Evolutionary conservation across 2,888 invertebrate genomes (phyloP).

Genomic region (Sarcophaga caerulescens): DNA sequence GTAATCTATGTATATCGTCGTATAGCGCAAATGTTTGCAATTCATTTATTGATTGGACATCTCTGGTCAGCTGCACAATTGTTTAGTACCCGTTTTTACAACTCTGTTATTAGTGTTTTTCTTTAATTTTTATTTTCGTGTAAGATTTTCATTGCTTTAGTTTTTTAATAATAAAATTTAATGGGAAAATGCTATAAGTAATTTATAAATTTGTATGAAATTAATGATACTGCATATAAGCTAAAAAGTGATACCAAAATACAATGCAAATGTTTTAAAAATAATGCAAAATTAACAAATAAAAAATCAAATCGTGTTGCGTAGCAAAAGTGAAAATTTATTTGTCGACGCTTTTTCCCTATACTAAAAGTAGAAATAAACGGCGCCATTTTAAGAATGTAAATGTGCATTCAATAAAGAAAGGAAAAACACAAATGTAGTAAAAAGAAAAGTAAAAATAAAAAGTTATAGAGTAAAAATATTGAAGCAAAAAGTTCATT

Average conservation of each 20-base stretch:
- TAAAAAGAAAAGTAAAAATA: slow-evolving; percentile 42
- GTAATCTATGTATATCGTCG: too few relatives aligned
- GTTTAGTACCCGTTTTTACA: slow-evolving; percentile 34
- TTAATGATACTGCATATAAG: slow-evolving; percentile 20
- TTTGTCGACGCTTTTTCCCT: slow-evolving; percentile 71
- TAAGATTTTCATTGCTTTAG: slow-evolving; percentile 74
- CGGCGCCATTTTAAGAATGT: slow-evolving; percentile 81
- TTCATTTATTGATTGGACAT: slow-evolving; percentile 9
- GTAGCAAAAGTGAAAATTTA: slow-evolving; percentile 71
- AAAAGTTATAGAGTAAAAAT: slow-evolving; percentile 40
- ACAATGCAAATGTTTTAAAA: slow-evolving; percentile 43
- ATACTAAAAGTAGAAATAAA: slow-evolving; percentile 73
- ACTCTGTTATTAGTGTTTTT: slow-evolving; percentile 71
- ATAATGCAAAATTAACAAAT: slow-evolving; percentile 35
- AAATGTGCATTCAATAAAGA: slow-evolving; percentile 71
- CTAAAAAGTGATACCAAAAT: slow-evolving; percentile 48
- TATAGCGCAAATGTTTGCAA: too few relatives aligned
- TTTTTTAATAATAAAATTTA: slow-evolving; percentile 72
- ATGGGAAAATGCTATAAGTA: slow-evolving; percentile 59
- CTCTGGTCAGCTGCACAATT: slow-evolving; percentile 26
- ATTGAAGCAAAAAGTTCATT: slow-evolving; percentile 54
- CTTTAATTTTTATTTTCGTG: slow-evolving; percentile 79
- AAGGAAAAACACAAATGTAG: slow-evolving; percentile 65
- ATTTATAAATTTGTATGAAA: slow-evolving; percentile 51
- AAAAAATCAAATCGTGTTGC: slow-evolving; percentile 57